Base-by-base conservation (phyloP, 2,797 vertebrate species). In the Centroberyx gerrardi region DNA sequence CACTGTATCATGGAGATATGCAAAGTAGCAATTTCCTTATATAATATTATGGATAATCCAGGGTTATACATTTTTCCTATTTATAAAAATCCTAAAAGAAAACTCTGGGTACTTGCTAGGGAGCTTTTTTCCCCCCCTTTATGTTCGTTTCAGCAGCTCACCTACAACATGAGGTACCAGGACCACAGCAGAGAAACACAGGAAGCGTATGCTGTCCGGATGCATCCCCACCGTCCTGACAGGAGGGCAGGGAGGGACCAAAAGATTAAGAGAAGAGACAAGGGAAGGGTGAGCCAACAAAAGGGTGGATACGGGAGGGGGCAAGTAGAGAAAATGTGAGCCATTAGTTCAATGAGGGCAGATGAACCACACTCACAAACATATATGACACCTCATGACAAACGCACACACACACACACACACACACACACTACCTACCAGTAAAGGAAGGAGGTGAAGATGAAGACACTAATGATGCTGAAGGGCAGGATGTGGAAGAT, bases 401-500 rank as follows among this genome's bases (percentile, higher is more conserved):
- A 18, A 22, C n/a, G n/a, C 33, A 13, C 61, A 49, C 17, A 28
- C 9, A 70, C 5, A 62, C 33, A 33, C 22, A 22, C 14, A 58
- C 1, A 40, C 29, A 9, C 17, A 44, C 27, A 14, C 66, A 60
- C 0, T 9, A 83, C 96, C 88, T 87, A 99, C 98, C 98, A 99
- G 89, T 99, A 99, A 36, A 96, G 93, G 82, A 98, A 97, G 8
- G 91, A 90, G 76, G 94, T 92, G 92, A 97, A 99, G 72, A 98
- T 92, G 51, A 95, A 60, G 14, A 96, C 92, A 0, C 97, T 96
- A 68, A 97, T 53, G 75, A 97, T 56, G 80, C 98, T 99, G 95
- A 99, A 97, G 72, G 98, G 98, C 49, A 99, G 91, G 78, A 95
- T 96, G 28, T 99, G 98, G 56, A 98, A 82, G 76, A 97, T 90